Evolutionary conservation across 1,140 invertebrate genomes (phyloP), one percentile per base, ranked within the genome.

Genomic region (Contarinia nasturtii): DNA sequence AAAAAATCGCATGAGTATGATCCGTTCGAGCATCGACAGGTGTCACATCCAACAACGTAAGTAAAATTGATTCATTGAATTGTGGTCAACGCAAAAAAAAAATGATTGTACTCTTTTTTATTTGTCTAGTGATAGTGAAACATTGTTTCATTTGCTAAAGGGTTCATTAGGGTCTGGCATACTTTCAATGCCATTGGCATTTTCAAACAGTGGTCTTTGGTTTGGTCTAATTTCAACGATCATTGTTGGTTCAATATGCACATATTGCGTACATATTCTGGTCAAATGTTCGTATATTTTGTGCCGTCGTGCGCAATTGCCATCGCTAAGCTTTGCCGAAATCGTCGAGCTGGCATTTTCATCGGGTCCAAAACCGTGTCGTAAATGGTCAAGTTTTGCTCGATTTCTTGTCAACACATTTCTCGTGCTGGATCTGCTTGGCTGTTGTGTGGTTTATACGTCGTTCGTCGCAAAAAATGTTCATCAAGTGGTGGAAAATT

Each of bases 381-480:
- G 80, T 50, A 77, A 76, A 54, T 84, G 83, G 63, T 81, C 83
- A 1, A 68, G 76, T 53, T 72, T 84, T 42, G 83, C 84, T 65
- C 82, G 82, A 55, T 80, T 79, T 33, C 75, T 78, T 51, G 79
- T 91, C 42, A 90, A 91, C 57, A 67, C 75, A 33, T 93, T 95
- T 65, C 72, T 98, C 36, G 85, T 93, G 18, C 75, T 98, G 48
- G 94, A 95, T 64, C 76, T 98, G 56, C 66, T 98, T 37, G 95
- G 95, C 21, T 98, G 96, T 62, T 98, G 95, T 67, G 96, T 92
- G 67, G 92, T 98, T 1, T 98, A 98, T 65, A 79, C 95, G 47
- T 81, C 95, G 1, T 98, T 98, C 61, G 86, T 97, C 17, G 75
- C 90, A 1, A 80, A 77, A 48, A 97, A 89, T 65, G 54, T 89